These are phyloP conservation scores for Synanthedon andrenaeformis DNA, from an alignment of 2,888 invertebrate species.

Conservation along the genomic window DNA sequence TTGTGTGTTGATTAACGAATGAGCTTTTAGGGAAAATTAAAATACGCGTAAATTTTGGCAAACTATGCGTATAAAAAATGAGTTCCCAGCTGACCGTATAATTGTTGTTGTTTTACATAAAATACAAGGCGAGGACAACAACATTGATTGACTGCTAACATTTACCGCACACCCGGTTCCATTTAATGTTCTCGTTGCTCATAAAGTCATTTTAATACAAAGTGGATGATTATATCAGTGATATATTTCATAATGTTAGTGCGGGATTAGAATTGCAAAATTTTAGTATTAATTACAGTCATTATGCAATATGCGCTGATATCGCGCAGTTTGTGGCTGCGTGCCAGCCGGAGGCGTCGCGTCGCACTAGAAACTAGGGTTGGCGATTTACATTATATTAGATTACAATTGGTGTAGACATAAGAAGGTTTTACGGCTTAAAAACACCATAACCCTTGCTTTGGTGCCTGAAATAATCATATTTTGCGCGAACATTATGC, in stretches of 20 bases:
- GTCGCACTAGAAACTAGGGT: not conserved
- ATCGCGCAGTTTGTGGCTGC: constrained; percentile 6
- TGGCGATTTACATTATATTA: not conserved
- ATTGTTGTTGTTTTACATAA: too few relatives aligned
- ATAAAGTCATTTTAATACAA: not conserved
- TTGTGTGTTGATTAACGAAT: too few relatives aligned
- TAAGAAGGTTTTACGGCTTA: too few relatives aligned
- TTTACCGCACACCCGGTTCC: not conserved
- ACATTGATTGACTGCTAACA: not conserved
- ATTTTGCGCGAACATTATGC: too few relatives aligned
- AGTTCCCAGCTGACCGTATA: too few relatives aligned
- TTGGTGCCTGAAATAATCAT: too few relatives aligned
- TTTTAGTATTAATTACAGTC: constrained; percentile 21
- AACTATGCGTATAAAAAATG: too few relatives aligned
- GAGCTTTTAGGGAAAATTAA: too few relatives aligned
- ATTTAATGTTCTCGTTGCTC: not conserved
- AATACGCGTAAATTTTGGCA: too few relatives aligned
- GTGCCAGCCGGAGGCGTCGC: constrained; percentile 6
- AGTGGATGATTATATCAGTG: not conserved
- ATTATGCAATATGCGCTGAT: constrained; percentile 22
- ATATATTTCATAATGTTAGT: constrained; percentile 2
- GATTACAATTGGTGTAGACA: too few relatives aligned
- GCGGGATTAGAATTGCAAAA: constrained; percentile 30
- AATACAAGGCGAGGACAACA: not conserved
- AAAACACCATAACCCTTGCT: too few relatives aligned